phyloP scores from a whole-genome alignment of 2,888 invertebrate species.

The Brachypterus glaber region DNA sequence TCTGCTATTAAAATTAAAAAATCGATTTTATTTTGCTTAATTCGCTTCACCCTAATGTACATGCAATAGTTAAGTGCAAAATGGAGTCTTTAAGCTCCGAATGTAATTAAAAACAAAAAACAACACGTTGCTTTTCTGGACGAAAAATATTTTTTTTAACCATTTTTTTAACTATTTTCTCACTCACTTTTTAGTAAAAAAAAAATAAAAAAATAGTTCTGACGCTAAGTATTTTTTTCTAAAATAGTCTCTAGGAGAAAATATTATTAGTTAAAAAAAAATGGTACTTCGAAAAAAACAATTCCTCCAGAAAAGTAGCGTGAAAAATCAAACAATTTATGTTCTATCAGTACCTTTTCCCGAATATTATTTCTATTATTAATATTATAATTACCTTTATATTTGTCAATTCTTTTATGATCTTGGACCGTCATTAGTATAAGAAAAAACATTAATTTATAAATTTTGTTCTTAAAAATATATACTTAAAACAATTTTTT shows the following conservation, averaged over 20 bases:
- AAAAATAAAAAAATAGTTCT: too few relatives aligned
- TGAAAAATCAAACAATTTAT: constrained; percentile 16
- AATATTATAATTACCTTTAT: constrained; percentile 13
- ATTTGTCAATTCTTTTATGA: constrained; percentile 28
- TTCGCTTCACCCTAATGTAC: too few relatives aligned
- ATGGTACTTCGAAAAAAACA: constrained; percentile 14
- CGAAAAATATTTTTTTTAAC: too few relatives aligned
- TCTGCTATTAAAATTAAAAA: too few relatives aligned
- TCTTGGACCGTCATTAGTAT: constrained; percentile 32
- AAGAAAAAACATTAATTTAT: constrained; percentile 36
- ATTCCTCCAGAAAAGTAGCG: too few relatives aligned
- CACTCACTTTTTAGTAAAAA: too few relatives aligned
- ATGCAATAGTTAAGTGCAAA: constrained; percentile 31
- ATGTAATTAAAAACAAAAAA: constrained; percentile 19
- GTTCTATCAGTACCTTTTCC: constrained; percentile 29
- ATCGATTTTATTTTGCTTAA: too few relatives aligned
- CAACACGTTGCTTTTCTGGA: too few relatives aligned
- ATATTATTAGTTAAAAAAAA: constrained; percentile 7
- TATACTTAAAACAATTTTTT: constrained; percentile 32
- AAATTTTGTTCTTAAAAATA: constrained; percentile 35
- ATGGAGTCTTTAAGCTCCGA: constrained; percentile 20
- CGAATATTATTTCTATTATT: constrained; percentile 20
- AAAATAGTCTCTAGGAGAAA: too few relatives aligned
- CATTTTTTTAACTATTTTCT: too few relatives aligned
- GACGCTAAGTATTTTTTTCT: too few relatives aligned